Evolutionary conservation across 1,140 invertebrate species (phyloP), one percentile per base, ranked within the genome.

Genomic region (Drosophila carrolli): DNA sequence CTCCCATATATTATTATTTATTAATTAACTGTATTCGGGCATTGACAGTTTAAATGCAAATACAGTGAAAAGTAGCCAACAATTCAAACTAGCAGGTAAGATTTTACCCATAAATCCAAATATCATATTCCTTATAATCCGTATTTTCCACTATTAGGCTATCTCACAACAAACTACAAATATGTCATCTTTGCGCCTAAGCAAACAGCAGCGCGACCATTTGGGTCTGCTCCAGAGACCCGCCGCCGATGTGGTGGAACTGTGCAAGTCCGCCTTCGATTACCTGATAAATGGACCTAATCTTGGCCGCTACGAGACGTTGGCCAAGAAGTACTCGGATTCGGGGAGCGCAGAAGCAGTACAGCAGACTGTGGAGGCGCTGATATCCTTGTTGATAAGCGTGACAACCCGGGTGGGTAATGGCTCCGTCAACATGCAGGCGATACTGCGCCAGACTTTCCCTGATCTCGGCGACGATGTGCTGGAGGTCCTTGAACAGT

Each of bases 211-310:
- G 50, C 73, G 65, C 3, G 57, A 85, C 0, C 88, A 92, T 54
- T 63, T 92, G 19, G 29, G 48, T 16, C 46, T 91, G 11, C 65
- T 83, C 1, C 54, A 89, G 47, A 70, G 81, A 11, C 74, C 84
- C n/a, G 58, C 78, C 2, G 57, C 56, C 29, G 81, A 90, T 58
- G 81, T 91, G 7, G 67, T 92, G 7, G 84, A 91, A 44, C 44
- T 92, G 11, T 92, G 91, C 47, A 91, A 91, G 41, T 75, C 75
- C 23, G 91, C 91, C 11, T 92, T 92, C 41, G 91, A 92, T 40
- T 92, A 91, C 58, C 68, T 92, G 8, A 71, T 79, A 9, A 78
- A 81, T 57, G 91, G 91, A 1, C 84, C 90, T 8, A 91, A 90
- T 38, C 53, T 46, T 4, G 59, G 57, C 0, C 81, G 78, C 10